Evolutionary conservation across 2,888 invertebrate genomes (phyloP).

Genomic region (Agrilus biguttatus): DNA sequence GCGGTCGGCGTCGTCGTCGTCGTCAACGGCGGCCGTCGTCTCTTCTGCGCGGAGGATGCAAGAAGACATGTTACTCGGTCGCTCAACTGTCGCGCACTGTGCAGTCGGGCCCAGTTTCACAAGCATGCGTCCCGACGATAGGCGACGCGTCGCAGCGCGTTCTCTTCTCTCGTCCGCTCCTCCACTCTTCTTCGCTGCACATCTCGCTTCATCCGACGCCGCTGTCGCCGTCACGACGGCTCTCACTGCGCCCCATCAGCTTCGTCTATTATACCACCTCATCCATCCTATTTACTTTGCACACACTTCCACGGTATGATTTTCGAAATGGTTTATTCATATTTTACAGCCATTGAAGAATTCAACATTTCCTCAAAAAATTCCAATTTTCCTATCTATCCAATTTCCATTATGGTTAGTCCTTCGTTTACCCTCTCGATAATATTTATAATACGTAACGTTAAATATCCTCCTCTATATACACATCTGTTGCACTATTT

Average conservation of each 20-base stretch:
- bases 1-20: constrained; percentile 21
- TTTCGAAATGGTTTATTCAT: no score
- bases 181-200: constrained; percentile 20
- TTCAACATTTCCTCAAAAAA: no score
- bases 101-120: constrained; percentile 24
- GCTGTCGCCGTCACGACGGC: constrained; percentile 2
- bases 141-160: constrained; percentile 9
- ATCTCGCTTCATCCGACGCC: constrained; percentile 14
- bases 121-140: constrained; percentile 23
- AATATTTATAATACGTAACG: no score
- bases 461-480: no score
- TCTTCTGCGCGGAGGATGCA: constrained; percentile 24
- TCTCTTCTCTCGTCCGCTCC: constrained; percentile 11
- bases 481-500: no score
- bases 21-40: constrained; percentile 24
- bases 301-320: no score
- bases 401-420: no score
- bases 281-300: neutral
- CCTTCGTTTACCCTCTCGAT: no score
- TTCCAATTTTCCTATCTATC: no score
- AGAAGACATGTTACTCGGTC: constrained; percentile 28
- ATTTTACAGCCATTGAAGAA: no score
- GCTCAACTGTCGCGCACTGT: constrained; percentile 32
- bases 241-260: constrained; percentile 2
- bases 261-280: neutral